A percentile compares a stretch with the other conserved stretches of the same genome.
Evolutionary conservation across 2,797 vertebrate species (phyloP).

Genomic region (Telmatherina bonti): DNA sequence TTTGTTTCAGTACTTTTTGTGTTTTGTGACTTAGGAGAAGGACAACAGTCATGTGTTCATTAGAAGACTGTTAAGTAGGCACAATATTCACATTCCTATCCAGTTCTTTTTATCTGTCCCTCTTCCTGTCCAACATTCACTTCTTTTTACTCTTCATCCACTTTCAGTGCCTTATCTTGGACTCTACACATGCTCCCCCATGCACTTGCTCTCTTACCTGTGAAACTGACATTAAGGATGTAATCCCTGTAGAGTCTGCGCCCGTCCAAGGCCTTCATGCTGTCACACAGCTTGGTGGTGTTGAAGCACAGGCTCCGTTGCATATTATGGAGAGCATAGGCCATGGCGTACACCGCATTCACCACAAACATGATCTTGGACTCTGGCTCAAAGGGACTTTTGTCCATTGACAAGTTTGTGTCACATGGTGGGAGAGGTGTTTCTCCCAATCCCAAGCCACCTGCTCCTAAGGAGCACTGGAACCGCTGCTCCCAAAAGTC

Average conservation of each 20-base stretch:
- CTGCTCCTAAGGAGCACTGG: constrained; percentile 88
- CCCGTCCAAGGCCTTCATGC: constrained; percentile 94
- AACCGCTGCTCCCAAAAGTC: constrained; percentile 99
- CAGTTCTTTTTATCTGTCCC: constrained; percentile 31
- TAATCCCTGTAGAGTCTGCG: constrained; percentile 95
- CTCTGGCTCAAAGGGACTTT: constrained; percentile 94
- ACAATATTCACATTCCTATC: constrained; percentile 32
- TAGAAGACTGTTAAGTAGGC: constrained; percentile 62
- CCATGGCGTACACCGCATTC: constrained; percentile 98
- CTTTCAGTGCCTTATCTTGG: constrained; percentile 45
- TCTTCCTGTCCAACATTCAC: constrained; percentile 14
- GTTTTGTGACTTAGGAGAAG: constrained; percentile 54
- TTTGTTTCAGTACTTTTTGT: constrained; percentile 71
- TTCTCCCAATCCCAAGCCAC: constrained; percentile 58
- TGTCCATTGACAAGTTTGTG: constrained; percentile 88
- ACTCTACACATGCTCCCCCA: constrained; percentile 23
- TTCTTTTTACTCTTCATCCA: constrained; percentile 35
- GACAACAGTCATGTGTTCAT: constrained; percentile 60
- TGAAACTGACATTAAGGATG: constrained; percentile 96
- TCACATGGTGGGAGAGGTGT: constrained; percentile 82
- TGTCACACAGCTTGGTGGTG: constrained; percentile 93
- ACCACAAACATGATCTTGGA: constrained; percentile 99
- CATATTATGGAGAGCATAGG: constrained; percentile 95
- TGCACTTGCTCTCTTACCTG: constrained; percentile 85
- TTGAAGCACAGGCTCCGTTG: constrained; percentile 93